A percentile compares a stretch with the other conserved stretches of the same genome.
Conservation (phyloP, 1,140 invertebrate genomes). For the Tetragnatha versicolor region DNA sequence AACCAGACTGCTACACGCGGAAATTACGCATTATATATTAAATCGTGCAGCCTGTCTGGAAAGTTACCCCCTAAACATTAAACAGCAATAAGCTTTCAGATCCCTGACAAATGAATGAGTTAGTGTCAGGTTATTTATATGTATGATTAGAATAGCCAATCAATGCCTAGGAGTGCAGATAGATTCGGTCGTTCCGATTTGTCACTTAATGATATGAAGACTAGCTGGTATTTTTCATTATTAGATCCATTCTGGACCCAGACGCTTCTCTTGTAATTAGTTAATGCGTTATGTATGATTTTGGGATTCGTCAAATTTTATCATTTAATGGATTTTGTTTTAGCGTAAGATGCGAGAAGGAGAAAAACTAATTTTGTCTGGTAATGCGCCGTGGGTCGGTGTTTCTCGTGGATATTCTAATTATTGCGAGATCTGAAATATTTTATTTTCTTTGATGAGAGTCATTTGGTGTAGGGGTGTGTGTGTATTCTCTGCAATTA, state of each 20-base stretch:
- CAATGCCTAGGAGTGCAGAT: constrained; percentile 4
- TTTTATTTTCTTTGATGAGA: constrained; percentile 1
- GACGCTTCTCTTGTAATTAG: constrained; percentile 39
- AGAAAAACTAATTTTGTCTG: not conserved
- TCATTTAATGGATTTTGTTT: constrained; percentile 42
- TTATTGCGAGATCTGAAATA: constrained; percentile 10
- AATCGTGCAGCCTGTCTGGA: constrained; percentile 9
- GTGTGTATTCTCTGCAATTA: constrained; percentile 3
- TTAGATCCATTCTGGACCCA: not conserved
- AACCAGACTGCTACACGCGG: not conserved
- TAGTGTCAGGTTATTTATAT: constrained; percentile 3
- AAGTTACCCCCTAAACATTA: constrained; percentile 37
- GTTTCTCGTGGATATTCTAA: no score
- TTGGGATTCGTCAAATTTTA: constrained; percentile 28
- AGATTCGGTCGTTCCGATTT: constrained; percentile 38
- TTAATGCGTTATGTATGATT: constrained; percentile 35
- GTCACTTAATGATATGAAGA: constrained; percentile 38
- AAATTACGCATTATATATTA: constrained; percentile 28
- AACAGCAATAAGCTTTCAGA: constrained; percentile 6
- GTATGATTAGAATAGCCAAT: constrained; percentile 36
- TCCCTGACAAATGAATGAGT: constrained; percentile 30
- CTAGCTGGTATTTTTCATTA: constrained; percentile 38
- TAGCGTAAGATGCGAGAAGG: not conserved
- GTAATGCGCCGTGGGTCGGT: no score
- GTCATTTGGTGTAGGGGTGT: constrained; percentile 16